A percentile compares a stretch with the other conserved stretches of the same genome.
These are phyloP conservation scores for Hoplostethus atlanticus DNA, from an alignment of 2,797 vertebrate species.

Conservation along the genomic window DNA sequence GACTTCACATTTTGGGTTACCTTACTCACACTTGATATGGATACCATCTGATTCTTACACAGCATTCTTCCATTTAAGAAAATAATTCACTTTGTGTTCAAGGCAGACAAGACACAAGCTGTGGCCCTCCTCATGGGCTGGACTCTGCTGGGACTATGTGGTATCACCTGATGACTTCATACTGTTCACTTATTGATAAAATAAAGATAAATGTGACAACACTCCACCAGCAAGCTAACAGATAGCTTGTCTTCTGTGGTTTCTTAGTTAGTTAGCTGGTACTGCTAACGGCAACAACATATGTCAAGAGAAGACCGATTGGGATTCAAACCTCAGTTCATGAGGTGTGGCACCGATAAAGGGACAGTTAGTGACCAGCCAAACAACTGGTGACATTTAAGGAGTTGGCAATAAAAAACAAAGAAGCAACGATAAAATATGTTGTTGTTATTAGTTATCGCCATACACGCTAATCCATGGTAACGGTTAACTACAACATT, in stretches of 20 bases:
- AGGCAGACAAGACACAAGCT: not conserved
- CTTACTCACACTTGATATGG: too few relatives aligned
- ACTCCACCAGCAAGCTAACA: constrained; percentile 3
- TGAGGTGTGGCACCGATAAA: not conserved
- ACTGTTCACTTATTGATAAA: not conserved
- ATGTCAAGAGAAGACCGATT: not conserved
- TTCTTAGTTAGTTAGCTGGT: not conserved
- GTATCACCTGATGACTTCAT: not conserved
- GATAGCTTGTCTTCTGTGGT: constrained; percentile 15
- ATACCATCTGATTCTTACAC: not conserved
- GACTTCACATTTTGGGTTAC: too few relatives aligned
- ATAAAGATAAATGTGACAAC: too few relatives aligned
- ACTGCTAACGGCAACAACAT: not conserved
- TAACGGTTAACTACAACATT: too few relatives aligned
- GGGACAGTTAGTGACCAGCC: too few relatives aligned
- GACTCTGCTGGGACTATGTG: not conserved
- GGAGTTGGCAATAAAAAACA: too few relatives aligned
- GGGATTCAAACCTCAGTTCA: not conserved
- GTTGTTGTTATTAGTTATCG: too few relatives aligned
- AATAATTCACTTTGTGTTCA: not conserved
- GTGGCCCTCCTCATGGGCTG: not conserved
- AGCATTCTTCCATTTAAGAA: not conserved
- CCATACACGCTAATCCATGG: too few relatives aligned
- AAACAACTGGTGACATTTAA: too few relatives aligned
- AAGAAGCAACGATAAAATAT: too few relatives aligned